Percentiles rank a stretch among this genome's conserved stretches.
Conservation (phyloP, 2,888 invertebrate species). For the Boloria selene region DNA sequence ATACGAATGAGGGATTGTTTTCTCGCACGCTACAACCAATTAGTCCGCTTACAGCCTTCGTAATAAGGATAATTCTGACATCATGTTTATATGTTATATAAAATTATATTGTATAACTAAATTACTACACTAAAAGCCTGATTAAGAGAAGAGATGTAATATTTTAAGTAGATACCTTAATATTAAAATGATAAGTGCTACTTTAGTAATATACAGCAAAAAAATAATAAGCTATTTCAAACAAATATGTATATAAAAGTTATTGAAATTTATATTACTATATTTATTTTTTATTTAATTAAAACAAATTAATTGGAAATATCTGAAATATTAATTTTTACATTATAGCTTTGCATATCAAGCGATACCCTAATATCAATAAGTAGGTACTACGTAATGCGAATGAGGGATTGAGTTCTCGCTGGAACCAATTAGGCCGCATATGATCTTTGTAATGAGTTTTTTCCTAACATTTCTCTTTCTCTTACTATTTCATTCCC, state of each 20-base stretch:
- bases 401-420: conserved; percentile 68
- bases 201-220: no score
- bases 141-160: no score
- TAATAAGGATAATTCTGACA: conserved; percentile 46
- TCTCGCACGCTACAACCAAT: conserved; percentile 68
- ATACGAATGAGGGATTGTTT: conserved; percentile 66
- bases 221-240: no score
- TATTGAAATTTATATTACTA: no score
- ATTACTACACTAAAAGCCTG: background rate
- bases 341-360: conserved; percentile 3
- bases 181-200: no score
- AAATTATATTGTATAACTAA: background rate
- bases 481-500: conserved; percentile 31
- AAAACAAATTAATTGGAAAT: background rate
- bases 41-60: conserved; percentile 64
- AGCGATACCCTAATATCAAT: conserved; percentile 19
- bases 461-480: conserved; percentile 44
- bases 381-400: conserved; percentile 37
- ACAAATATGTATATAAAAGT: no score
- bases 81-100: conserved; percentile 4
- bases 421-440: conserved; percentile 70
- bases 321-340: background rate
- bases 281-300: no score
- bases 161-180: background rate
- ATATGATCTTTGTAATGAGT: conserved; percentile 58